Conservation (phyloP, 2,888 invertebrate species). For the Allophyes oxyacanthae region DNA sequence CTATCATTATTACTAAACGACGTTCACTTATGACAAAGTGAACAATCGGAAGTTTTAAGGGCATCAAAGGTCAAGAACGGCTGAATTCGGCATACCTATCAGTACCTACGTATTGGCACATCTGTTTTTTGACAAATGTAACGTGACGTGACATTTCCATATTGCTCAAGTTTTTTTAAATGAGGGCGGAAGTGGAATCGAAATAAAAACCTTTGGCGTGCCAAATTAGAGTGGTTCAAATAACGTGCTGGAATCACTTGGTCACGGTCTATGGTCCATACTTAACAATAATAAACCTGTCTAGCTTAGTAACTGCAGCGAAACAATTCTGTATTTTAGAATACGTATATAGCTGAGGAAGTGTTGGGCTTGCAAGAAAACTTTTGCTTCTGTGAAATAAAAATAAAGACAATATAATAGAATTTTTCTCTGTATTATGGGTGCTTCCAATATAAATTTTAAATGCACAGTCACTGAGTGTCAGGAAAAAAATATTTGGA, state of each 20-base stretch:
- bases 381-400: no score
- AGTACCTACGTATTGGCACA: conserved; percentile 4
- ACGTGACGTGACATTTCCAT: conserved; percentile 36
- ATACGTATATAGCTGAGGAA: no score
- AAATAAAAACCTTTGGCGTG: conserved; percentile 47
- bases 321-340: conserved; percentile 6
- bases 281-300: conserved; percentile 37
- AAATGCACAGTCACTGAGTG: no score
- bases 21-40: conserved; percentile 20
- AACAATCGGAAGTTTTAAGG: conserved; percentile 34
- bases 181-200: conserved; percentile 38
- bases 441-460: no score
- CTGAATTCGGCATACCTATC: not conserved
- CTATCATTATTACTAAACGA: no score
- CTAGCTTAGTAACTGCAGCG: conserved; percentile 18
- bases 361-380: no score
- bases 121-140: conserved; percentile 23
- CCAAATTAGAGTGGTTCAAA: conserved; percentile 48
- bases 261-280: conserved; percentile 32
- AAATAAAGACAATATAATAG: no score
- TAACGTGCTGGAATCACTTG: conserved; percentile 31
- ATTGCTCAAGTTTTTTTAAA: conserved; percentile 41
- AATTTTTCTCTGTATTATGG: no score
- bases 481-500: no score
- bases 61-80: conserved; percentile 35